These are phyloP conservation scores for Orbicella faveolata DNA, from an alignment of 64 coral and sea anemone genomes.

Conservation along the genomic window DNA sequence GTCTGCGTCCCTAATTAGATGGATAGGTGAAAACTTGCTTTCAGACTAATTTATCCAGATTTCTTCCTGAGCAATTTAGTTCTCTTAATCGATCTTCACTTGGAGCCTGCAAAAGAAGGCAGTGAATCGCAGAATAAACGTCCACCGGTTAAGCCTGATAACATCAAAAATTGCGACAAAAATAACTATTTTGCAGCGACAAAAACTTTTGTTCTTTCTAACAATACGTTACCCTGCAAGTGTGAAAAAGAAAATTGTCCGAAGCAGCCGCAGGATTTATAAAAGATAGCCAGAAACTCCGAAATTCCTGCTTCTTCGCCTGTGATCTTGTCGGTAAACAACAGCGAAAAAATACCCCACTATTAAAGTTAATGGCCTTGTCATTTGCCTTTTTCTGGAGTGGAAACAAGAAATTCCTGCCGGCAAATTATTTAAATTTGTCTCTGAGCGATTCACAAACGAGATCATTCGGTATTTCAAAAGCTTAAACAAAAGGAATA, in stretches of 20 bases:
- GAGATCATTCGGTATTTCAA: neutral
- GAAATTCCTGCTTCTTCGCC: neutral
- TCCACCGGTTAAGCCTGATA: neutral
- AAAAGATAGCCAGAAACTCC: neutral
- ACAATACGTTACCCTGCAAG: constrained; percentile 1
- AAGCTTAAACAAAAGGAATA: constrained; percentile 14
- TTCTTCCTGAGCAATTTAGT: neutral
- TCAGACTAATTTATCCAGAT: constrained; percentile 7
- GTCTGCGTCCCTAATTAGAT: neutral
- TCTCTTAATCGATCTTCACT: neutral
- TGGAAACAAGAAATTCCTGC: neutral
- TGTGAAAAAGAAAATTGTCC: neutral
- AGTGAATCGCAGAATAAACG: neutral
- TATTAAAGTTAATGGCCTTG: neutral
- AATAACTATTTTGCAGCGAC: neutral
- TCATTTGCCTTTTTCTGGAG: neutral
- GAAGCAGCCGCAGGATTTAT: neutral
- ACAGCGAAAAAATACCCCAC: neutral
- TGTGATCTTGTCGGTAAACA: neutral
- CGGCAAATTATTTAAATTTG: neutral
- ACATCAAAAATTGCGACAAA: neutral
- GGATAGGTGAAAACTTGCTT: neutral
- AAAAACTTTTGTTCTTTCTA: neutral
- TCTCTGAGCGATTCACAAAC: neutral
- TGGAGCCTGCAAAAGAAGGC: neutral